Base-by-base conservation (phyloP, 2,797 vertebrate genomes). In the Peromyscus attwateri region DNA sequence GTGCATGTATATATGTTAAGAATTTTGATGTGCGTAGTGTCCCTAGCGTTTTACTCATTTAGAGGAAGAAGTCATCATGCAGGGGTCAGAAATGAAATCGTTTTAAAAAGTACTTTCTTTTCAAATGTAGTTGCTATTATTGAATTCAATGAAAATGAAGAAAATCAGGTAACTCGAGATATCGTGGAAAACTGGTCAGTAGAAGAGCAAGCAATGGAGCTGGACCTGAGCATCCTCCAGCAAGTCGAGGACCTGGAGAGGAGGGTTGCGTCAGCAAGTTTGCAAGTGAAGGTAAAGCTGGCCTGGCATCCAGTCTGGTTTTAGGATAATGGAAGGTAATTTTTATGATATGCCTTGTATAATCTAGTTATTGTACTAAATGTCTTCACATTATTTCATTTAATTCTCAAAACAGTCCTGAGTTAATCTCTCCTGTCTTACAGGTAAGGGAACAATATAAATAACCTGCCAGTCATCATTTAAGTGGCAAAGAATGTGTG, bases 201-300 rank as follows among this genome's bases (percentile, higher is more conserved):
- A 96, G 99, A 99, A 98, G 99, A 99, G 89, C 99, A 99, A 98
- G 99, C 99, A 73, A 99, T 99, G 99, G 99, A 99, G 98, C 98
- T 99, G 98, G 99, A 99, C 97, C 98, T 99, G 94, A 97, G 98
- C 92, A 98, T 99, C 96, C 99, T 99, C 97, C 99, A 99, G 97
- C 99, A 99, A 97, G 99, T 99, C 79, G 99, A 99, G 98, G 98
- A 99, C 93, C 98, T 99, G 98, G 99, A 99, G 97, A 99, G 99
- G 98, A 99, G 99, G 98, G 99, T 99, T 92, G 98, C 99, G 73
- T 99, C 99, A 64, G 99, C 99, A 96, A 99, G 99, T 98, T 99
- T 99, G 97, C 99, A 99, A 98, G 98, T 99, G 83, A 99, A 99
- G 99, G 99, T 99, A 99, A 99, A 99, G 91, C 49, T 92, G 88